phyloP scores from a whole-genome alignment of 2,113 vertebrate genomes.

The Epinephelus cyanopodus region DNA sequence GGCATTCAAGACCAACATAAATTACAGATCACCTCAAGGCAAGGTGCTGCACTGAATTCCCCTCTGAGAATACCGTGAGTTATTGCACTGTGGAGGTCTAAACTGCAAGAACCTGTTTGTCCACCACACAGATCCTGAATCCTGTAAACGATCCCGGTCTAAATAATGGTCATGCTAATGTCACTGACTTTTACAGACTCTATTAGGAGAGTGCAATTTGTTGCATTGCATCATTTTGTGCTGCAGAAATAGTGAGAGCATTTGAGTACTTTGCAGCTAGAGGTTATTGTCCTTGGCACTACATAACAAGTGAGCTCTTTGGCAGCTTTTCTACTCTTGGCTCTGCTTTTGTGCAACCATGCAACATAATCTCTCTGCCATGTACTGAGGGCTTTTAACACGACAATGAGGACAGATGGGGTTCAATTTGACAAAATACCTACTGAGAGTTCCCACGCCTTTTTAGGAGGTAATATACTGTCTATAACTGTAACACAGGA shows the following conservation, averaged over 20 bases:
- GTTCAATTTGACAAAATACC: background rate
- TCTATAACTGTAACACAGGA: background rate
- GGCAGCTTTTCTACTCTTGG: background rate
- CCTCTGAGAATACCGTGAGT: background rate
- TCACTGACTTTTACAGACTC: background rate
- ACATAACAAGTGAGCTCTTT: background rate
- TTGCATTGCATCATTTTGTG: background rate
- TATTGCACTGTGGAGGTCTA: background rate
- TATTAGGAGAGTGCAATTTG: background rate
- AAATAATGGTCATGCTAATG: background rate
- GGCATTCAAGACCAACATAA: background rate
- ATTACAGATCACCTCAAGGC: background rate
- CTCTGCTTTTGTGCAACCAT: slow-evolving; percentile 16
- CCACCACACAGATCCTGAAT: background rate
- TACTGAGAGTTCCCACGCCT: background rate
- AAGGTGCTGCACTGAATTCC: background rate
- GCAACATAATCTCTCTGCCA: slow-evolving; percentile 5
- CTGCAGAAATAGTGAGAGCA: background rate
- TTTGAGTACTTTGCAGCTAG: background rate
- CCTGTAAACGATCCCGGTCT: background rate
- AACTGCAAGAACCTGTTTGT: slow-evolving; percentile 19
- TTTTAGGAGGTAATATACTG: background rate
- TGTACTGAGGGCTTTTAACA: background rate
- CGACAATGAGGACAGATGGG: background rate
- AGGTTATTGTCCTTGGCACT: background rate